Base-by-base conservation (phyloP, 1,140 invertebrate species). In the Eriocheir sinensis region DNA sequence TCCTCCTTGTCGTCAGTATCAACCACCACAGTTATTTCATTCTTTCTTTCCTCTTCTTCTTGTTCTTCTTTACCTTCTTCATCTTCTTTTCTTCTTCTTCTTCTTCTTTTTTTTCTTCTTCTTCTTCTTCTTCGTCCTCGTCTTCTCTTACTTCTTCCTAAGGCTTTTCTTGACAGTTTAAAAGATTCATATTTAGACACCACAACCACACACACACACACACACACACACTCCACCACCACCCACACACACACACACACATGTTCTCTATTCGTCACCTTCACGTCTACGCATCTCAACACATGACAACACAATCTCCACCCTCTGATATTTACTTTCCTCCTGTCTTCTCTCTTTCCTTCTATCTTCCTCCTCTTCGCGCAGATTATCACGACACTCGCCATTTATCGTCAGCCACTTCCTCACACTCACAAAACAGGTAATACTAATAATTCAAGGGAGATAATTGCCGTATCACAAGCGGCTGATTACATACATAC, bases 181-280 rank as follows among this genome's bases (percentile, higher is more conserved):
- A n/a, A n/a, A n/a, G n/a, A n/a, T n/a, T n/a, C n/a, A n/a, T n/a
- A n/a, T n/a, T n/a, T n/a, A n/a, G n/a, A n/a, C n/a, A n/a, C n/a
- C 81, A 83, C n/a, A 30, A 27, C n/a, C n/a, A 83, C 81, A 83
- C 81, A 83, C n/a, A 83, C 81, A 83, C n/a, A 83, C 81, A 83
- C 81, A 12, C 8, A 83, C 81, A 12, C n/a, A 83, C n/a, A 83
- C 81, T 15, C 60, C n/a, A n/a, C n/a, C n/a, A n/a, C n/a, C n/a
- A n/a, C n/a, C n/a, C n/a, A n/a, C n/a, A n/a, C n/a, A n/a, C n/a
- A n/a, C n/a, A n/a, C n/a, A n/a, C n/a, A n/a, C n/a, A n/a, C n/a
- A n/a, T n/a, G n/a, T n/a, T n/a, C 12, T n/a, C 12, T n/a, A 72
- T n/a, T 15, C n/a, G 12, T 15, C n/a, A 72, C n/a, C 12, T 72